A percentile compares a stretch with the other conserved stretches of the same genome.
These are phyloP conservation scores for Celastrina argiolus DNA, from an alignment of 2,888 invertebrate species.

Conservation along the genomic window DNA sequence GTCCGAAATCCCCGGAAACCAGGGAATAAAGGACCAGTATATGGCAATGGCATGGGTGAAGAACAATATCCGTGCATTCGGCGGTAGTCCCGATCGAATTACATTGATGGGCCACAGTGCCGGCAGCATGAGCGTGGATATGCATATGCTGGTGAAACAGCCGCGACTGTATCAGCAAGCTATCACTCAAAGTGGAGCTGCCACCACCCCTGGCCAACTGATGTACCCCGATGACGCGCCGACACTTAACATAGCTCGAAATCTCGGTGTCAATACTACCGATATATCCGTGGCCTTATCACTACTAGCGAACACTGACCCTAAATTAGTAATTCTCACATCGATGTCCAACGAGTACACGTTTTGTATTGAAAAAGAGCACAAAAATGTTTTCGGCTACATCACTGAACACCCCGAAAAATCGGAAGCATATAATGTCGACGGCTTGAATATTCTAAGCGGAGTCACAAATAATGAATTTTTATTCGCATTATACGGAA, in stretches of 20 bases:
- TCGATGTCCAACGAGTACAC: background rate
- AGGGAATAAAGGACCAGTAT: conserved; percentile 42
- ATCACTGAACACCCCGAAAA: conserved; percentile 10
- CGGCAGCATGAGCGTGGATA: conserved; percentile 22
- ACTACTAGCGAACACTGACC: background rate
- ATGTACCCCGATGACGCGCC: background rate
- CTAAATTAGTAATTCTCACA: background rate
- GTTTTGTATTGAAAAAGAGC: conserved; percentile 2
- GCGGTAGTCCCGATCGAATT: conserved; percentile 36
- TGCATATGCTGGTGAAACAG: background rate
- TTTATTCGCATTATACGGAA: conserved; percentile 13
- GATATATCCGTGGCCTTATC: background rate
- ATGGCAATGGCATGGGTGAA: conserved; percentile 40
- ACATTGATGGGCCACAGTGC: conserved; percentile 19
- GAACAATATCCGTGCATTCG: conserved; percentile 39
- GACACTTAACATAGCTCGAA: background rate
- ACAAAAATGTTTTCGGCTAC: background rate
- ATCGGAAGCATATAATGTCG: background rate
- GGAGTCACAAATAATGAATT: background rate
- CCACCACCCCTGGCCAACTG: background rate
- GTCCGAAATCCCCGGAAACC: conserved; percentile 44
- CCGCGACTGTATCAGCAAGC: conserved; percentile 11
- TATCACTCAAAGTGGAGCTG: conserved; percentile 11
- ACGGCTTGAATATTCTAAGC: conserved; percentile 11
- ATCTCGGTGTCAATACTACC: background rate